phyloP scores from a whole-genome alignment of 2,113 vertebrate species.

The Oncorhynchus tshawytscha region DNA sequence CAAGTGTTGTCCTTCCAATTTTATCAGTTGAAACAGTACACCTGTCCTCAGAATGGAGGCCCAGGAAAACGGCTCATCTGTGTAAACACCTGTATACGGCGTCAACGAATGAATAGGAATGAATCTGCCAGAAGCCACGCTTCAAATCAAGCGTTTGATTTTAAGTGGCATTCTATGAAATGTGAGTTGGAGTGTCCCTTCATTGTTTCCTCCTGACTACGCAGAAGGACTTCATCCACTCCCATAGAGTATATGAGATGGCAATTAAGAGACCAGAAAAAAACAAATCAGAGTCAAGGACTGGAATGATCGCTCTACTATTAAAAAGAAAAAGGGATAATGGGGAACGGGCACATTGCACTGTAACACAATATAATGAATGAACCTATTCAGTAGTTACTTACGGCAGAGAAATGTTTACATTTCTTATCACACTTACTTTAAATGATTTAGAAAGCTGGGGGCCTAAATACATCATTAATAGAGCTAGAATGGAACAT shows the following conservation, averaged over 20 bases:
- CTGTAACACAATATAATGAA: background rate
- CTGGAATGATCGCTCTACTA: background rate
- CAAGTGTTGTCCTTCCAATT: no score
- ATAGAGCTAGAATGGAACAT: no score
- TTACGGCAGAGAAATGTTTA: background rate
- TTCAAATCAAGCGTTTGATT: background rate
- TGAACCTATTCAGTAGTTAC: background rate
- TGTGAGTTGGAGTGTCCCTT: background rate
- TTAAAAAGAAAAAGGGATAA: background rate
- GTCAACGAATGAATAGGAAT: no score
- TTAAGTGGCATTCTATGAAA: background rate
- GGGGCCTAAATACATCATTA: background rate
- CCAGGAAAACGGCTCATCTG: no score
- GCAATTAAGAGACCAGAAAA: background rate
- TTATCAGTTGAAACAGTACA: no score
- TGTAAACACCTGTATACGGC: no score
- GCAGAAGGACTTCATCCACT: background rate
- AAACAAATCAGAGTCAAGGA: background rate
- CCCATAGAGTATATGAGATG: background rate
- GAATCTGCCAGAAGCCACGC: background rate
- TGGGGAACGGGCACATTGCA: background rate
- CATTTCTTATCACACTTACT: background rate
- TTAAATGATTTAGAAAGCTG: background rate
- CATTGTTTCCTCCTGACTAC: background rate
- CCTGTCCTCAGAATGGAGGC: no score